phyloP scores from a whole-genome alignment of 2,797 vertebrate species.

The Girardinus metallicus region DNA sequence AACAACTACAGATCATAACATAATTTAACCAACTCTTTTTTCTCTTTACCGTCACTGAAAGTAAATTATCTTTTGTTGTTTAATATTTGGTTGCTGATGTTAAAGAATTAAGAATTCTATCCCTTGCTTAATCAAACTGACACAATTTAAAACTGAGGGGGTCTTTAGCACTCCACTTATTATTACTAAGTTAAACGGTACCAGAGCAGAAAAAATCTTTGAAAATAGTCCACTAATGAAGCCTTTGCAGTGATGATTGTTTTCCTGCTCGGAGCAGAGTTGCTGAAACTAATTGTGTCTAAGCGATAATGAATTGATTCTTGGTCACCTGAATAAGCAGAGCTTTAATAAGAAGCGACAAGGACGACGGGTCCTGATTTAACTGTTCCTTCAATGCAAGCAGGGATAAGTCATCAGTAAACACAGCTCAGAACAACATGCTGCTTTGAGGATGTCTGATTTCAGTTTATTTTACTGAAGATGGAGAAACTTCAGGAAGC shows the following conservation, averaged over 20 bases:
- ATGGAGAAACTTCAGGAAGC: neutral
- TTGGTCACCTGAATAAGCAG: constrained; percentile 87
- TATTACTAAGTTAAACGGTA: constrained; percentile 49
- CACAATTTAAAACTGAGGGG: constrained; percentile 61
- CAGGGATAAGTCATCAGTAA: constrained; percentile 57
- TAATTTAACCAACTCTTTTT: neutral
- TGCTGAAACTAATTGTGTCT: constrained; percentile 85
- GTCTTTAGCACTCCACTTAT: constrained; percentile 34
- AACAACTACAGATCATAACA: neutral
- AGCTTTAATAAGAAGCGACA: constrained; percentile 89
- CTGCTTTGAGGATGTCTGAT: neutral
- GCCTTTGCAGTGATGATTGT: constrained; percentile 84
- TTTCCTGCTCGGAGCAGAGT: constrained; percentile 84
- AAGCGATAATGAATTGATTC: constrained; percentile 87
- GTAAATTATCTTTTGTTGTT: neutral
- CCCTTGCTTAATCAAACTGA: constrained; percentile 51
- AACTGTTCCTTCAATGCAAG: constrained; percentile 74
- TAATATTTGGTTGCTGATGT: neutral
- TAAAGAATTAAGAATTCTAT: constrained; percentile 33
- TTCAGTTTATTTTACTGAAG: constrained; percentile 13
- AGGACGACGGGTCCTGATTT: constrained; percentile 77
- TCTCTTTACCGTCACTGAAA: neutral
- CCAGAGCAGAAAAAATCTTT: constrained; percentile 12
- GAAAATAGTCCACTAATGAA: constrained; percentile 82
- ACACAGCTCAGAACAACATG: constrained; percentile 5